Percentiles rank a stretch among this genome's conserved stretches.
phyloP scores from a whole-genome alignment of 1,140 invertebrate species.

The Bombyx mori region ASM3026992v2 NC_085116.1:8109501-8110000 shows the following conservation, averaged over 20 bases:
- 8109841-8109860: slow-evolving; percentile 85
- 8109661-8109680: slow-evolving; percentile 70
- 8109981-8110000: slow-evolving; percentile 95
- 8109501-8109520: background rate
- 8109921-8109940: slow-evolving; percentile 87
- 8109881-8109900: slow-evolving; percentile 90
- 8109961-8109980: slow-evolving; percentile 95
- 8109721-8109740: slow-evolving; percentile 87
- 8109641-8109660: slow-evolving; percentile 87
- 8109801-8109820: slow-evolving; percentile 64
- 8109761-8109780: slow-evolving; percentile 81
- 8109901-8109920: slow-evolving; percentile 91
- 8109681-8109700: slow-evolving; percentile 74
- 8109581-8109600: slow-evolving; percentile 90
- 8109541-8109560: slow-evolving; percentile 81
- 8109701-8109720: slow-evolving; percentile 78
- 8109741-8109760: slow-evolving; percentile 82
- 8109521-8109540: slow-evolving; percentile 36
- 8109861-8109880: slow-evolving; percentile 89
- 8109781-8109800: slow-evolving; percentile 80
- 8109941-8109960: slow-evolving; percentile 91
- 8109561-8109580: slow-evolving; percentile 82
- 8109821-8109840: slow-evolving; percentile 75
- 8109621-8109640: slow-evolving; percentile 93
- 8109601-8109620: slow-evolving; percentile 93